Conservation (phyloP, 2,888 invertebrate species). For the Ichneumon xanthorius region DNA sequence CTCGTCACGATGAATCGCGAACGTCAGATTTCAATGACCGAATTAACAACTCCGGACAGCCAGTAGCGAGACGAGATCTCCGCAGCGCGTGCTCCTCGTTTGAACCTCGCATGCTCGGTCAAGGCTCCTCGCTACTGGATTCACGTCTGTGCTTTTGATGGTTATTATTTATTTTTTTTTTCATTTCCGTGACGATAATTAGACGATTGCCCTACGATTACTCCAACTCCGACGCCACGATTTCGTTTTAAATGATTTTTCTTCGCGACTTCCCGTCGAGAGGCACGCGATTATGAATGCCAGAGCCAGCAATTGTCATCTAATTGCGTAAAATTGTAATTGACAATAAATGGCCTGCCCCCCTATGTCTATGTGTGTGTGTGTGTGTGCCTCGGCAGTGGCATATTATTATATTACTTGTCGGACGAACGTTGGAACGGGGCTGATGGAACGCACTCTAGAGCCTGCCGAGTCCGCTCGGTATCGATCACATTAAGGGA, state of each 20-base stretch:
- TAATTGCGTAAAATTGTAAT: slow-evolving; percentile 26
- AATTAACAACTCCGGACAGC: slow-evolving; percentile 70
- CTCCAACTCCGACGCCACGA: not conserved
- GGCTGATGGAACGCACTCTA: slow-evolving; percentile 35
- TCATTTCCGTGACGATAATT: slow-evolving; percentile 3
- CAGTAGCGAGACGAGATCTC: slow-evolving; percentile 42
- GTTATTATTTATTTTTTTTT: not conserved
- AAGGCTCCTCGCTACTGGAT: slow-evolving; percentile 48
- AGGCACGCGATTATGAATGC: not conserved
- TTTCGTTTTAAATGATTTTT: slow-evolving; percentile 8
- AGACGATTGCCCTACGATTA: slow-evolving; percentile 1
- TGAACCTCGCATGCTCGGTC: slow-evolving; percentile 64
- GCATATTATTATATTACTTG: slow-evolving; percentile 17
- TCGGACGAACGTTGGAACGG: not conserved
- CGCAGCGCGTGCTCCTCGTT: slow-evolving; percentile 52
- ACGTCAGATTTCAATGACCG: slow-evolving; percentile 73
- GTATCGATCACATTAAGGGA: slow-evolving; percentile 81
- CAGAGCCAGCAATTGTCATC: slow-evolving; percentile 1
- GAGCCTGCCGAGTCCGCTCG: slow-evolving; percentile 9
- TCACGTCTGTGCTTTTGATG: not conserved
- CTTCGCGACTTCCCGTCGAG: not conserved
- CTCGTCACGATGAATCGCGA: slow-evolving; percentile 69
- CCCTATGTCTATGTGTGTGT: not conserved
- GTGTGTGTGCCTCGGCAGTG: not conserved
- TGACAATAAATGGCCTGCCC: not conserved